These are phyloP conservation scores for Cotesia typhae DNA, from an alignment of 1,140 invertebrate genomes.

Conservation along the genomic window DNA sequence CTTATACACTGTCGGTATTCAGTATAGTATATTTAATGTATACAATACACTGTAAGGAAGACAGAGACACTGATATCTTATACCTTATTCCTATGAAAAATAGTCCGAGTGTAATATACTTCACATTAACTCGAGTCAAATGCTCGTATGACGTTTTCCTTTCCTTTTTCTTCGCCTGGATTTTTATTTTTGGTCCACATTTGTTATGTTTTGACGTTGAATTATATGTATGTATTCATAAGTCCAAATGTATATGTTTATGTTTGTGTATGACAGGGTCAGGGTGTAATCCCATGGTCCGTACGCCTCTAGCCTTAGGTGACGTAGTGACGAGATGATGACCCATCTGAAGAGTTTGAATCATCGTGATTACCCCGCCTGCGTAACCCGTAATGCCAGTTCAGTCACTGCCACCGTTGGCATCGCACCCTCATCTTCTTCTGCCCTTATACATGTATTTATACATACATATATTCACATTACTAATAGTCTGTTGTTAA, in stretches of 20 bases:
- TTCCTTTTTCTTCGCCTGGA: no score
- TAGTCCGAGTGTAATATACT: no score
- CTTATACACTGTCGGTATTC: no score
- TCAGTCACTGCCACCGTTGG: conserved; percentile 61
- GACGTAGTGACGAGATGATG: conserved; percentile 67
- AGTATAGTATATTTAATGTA: no score
- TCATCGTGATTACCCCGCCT: conserved; percentile 64
- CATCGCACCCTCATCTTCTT: conserved; percentile 35
- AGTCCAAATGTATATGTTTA: conserved; percentile 1
- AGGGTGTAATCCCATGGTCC: conserved; percentile 1
- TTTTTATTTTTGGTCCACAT: no score
- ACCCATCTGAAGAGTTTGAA: conserved; percentile 57
- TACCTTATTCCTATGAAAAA: no score
- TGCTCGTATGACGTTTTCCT: no score
- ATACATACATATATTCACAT: neutral
- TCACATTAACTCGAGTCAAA: no score
- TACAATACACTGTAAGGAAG: no score
- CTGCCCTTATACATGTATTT: conserved; percentile 29
- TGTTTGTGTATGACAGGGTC: conserved; percentile 11
- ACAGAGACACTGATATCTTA: no score
- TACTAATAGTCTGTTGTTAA: no score
- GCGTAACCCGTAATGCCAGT: conserved; percentile 60
- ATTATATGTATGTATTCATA: neutral
- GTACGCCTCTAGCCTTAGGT: conserved; percentile 54
- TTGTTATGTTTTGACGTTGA: no score